phyloP scores from a whole-genome alignment of 2,888 invertebrate genomes.

The Nymphalis urticae region DNA sequence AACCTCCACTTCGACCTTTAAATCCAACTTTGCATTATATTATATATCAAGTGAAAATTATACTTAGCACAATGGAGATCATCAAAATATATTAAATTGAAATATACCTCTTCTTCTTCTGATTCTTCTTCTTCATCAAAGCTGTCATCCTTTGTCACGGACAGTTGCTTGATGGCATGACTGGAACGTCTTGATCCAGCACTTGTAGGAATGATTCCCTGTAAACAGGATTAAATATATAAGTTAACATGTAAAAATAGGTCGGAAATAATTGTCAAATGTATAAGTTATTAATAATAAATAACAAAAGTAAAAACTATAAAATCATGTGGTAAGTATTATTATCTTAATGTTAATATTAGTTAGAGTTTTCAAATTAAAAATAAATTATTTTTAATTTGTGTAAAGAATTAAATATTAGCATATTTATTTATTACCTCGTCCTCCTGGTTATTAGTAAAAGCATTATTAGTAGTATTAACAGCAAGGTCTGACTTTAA shows the following conservation, averaged over 20 bases:
- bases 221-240: constrained; percentile 40
- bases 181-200: constrained; percentile 77
- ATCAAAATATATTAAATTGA: no score
- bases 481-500: constrained; percentile 50
- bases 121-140: constrained; percentile 80
- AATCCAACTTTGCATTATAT: no score
- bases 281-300: neutral
- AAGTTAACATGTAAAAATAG: neutral
- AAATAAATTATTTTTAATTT: neutral
- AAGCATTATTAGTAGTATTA: constrained; percentile 50
- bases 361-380: neutral
- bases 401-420: no score
- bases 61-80: no score
- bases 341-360: no score
- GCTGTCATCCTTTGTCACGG: constrained; percentile 77
- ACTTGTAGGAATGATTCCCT: constrained; percentile 76
- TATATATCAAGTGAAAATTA: no score
- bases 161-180: constrained; percentile 75
- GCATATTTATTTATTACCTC: constrained; percentile 25
- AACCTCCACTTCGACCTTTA: no score
- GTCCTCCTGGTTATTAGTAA: constrained; percentile 32
- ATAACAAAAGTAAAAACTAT: neutral
- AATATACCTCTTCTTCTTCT: constrained; percentile 80
- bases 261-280: neutral
- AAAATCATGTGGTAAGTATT: neutral